These are phyloP conservation scores for Tyrannus savana DNA, from an alignment of 2,113 vertebrate genomes.

Conservation along the genomic window DNA sequence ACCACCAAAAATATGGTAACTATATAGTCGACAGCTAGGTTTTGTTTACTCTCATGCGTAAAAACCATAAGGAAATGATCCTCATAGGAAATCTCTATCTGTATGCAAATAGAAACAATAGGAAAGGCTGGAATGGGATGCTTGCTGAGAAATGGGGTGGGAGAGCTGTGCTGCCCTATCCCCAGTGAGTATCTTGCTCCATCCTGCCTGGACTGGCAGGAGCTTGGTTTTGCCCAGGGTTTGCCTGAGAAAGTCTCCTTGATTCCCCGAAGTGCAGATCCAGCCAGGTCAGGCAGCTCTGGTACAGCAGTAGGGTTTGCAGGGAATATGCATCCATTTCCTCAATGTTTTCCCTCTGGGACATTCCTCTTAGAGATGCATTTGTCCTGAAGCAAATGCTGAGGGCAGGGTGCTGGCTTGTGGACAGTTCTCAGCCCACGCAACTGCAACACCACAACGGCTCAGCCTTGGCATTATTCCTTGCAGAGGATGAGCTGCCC, in stretches of 20 bases:
- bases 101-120: neutral
- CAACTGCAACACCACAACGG: rapidly evolving
- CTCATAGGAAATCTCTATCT: neutral
- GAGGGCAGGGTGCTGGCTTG: neutral
- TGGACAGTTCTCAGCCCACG: neutral
- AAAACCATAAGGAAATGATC: neutral
- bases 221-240: neutral
- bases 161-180: neutral
- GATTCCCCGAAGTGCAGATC: neutral
- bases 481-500: neutral
- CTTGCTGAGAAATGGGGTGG: neutral
- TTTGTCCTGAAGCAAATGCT: neutral
- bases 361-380: neutral
- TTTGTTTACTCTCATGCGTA: neutral
- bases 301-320: neutral
- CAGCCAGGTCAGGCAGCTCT: neutral
- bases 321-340: neutral
- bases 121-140: neutral
- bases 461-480: neutral
- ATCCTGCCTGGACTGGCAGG: neutral
- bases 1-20: conserved; percentile 51
- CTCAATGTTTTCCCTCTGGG: neutral
- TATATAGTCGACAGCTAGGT: neutral
- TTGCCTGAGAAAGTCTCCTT: neutral
- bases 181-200: neutral